Percentiles rank a stretch among this genome's conserved stretches.
Evolutionary conservation across 2,888 invertebrate genomes (phyloP).

Genomic region (Sarcophaga rosellei): DNA sequence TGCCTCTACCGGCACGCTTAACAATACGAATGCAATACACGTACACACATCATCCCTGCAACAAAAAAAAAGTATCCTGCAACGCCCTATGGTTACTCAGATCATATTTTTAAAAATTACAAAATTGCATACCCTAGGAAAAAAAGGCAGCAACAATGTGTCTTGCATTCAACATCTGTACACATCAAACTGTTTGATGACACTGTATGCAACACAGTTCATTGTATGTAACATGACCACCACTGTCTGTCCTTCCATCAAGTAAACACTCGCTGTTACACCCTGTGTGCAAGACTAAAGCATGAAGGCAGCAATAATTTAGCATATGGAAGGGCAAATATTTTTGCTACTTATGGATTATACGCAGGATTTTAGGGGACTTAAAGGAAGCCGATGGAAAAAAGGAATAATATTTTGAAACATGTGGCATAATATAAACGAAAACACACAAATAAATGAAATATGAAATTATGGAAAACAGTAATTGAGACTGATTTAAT

Average conservation of each 20-base stretch:
- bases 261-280: conserved; percentile 9
- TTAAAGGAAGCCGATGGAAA: conserved; percentile 37
- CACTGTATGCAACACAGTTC: conserved; percentile 39
- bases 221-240: conserved; percentile 24
- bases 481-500: conserved; percentile 31
- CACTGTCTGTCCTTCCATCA: background rate
- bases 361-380: conserved; percentile 37
- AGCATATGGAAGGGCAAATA: conserved; percentile 55
- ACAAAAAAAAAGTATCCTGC: conserved; percentile 50
- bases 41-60: conserved; percentile 3
- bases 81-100: conserved; percentile 43
- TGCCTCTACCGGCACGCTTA: conserved; percentile 59
- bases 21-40: conserved; percentile 31
- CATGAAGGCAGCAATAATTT: conserved; percentile 30
- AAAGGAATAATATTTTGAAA: conserved; percentile 46
- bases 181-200: conserved; percentile 18
- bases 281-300: background rate
- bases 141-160: background rate
- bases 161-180: conserved; percentile 54
- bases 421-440: conserved; percentile 57
- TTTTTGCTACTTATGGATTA: conserved; percentile 41
- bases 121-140: conserved; percentile 47
- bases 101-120: conserved; percentile 20
- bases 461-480: background rate
- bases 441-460: background rate